Evolutionary conservation across 2,113 vertebrate genomes (phyloP).

Genomic region (Rattus norvegicus): DNA sequence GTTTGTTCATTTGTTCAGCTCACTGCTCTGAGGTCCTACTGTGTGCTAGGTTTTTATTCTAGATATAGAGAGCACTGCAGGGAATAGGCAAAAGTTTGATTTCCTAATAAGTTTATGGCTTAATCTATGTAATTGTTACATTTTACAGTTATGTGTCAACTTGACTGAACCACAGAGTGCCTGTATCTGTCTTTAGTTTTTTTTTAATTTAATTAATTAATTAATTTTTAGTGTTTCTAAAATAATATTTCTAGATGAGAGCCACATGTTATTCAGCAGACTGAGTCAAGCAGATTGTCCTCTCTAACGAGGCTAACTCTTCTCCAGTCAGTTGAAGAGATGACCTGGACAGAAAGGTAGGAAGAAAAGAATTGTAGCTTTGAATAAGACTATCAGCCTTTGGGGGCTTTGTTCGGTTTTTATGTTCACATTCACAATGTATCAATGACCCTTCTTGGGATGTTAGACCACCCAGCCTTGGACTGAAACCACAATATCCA

Average conservation of each 20-base stretch:
- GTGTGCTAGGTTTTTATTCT: neutral
- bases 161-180: neutral
- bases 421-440: neutral
- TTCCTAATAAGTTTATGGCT: neutral
- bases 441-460: neutral
- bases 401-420: neutral
- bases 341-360: neutral
- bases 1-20: neutral
- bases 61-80: neutral
- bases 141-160: neutral
- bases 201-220: too few species aligned
- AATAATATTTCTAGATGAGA: neutral
- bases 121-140: neutral
- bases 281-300: neutral
- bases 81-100: neutral
- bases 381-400: neutral
- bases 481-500: neutral
- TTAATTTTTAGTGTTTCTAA: neutral
- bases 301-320: neutral
- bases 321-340: neutral
- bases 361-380: conserved; percentile 18
- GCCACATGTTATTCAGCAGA: neutral
- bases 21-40: neutral
- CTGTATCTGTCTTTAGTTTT: neutral
- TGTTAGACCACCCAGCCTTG: neutral